Percentiles rank a stretch among this genome's conserved stretches.
Conservation (phyloP, 2,888 invertebrate species). For the Cosmorhoe ocellata region DNA sequence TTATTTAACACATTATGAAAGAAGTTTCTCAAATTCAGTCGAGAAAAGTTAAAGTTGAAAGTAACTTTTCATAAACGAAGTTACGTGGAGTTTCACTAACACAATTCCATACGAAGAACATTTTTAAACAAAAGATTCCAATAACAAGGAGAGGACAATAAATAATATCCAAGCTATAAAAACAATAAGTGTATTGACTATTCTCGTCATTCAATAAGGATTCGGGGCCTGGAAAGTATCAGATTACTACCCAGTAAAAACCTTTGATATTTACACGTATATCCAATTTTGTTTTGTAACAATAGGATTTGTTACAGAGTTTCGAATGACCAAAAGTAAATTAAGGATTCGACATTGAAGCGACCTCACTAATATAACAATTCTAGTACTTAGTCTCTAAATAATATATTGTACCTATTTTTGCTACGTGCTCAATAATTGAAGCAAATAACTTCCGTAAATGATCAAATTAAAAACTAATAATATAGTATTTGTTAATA, state of each 20-base stretch:
- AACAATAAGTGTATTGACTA: constrained; percentile 30
- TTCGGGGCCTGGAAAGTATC: constrained; percentile 52
- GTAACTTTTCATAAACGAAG: too few relatives aligned
- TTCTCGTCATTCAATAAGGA: constrained; percentile 28
- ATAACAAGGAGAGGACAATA: too few relatives aligned
- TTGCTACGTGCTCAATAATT: constrained; percentile 69
- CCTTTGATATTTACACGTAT: constrained; percentile 61
- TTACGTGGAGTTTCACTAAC: too few relatives aligned
- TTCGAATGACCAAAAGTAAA: constrained; percentile 51
- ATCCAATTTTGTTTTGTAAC: constrained; percentile 55
- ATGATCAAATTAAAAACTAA: constrained; percentile 48
- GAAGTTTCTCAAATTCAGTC: too few relatives aligned
- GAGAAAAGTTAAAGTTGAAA: too few relatives aligned
- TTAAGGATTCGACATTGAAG: constrained; percentile 60
- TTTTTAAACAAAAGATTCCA: background rate
- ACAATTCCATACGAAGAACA: background rate
- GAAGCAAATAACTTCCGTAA: constrained; percentile 72
- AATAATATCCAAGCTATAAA: constrained; percentile 14
- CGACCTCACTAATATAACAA: constrained; percentile 64
- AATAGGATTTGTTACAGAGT: constrained; percentile 51
- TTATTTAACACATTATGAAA: too few relatives aligned
- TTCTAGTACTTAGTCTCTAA: background rate
- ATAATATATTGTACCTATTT: background rate
- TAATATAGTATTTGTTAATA: constrained; percentile 37
- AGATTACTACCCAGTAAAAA: constrained; percentile 65